A percentile compares a stretch with the other conserved stretches of the same genome.
Evolutionary conservation across 2,888 invertebrate genomes (phyloP).

Genomic region (Morpho achilles): DNA sequence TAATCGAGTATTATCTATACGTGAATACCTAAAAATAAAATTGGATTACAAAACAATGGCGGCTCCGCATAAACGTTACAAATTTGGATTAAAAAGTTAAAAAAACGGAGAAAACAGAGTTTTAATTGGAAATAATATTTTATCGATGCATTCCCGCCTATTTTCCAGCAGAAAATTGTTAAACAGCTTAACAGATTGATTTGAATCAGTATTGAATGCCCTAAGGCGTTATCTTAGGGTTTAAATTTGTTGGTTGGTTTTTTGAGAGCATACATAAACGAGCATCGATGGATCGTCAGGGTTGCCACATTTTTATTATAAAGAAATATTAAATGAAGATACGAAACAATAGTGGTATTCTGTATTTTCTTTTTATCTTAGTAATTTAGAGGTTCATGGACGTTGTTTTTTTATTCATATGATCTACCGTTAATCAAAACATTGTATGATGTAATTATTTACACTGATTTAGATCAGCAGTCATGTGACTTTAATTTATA

Average conservation of each 20-base stretch:
- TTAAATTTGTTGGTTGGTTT: slow-evolving; percentile 25
- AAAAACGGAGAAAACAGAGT: slow-evolving; percentile 46
- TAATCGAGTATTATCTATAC: no score
- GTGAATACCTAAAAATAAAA: no score
- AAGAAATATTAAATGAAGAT: no score
- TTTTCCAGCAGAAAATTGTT: slow-evolving; percentile 38
- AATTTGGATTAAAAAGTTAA: background rate
- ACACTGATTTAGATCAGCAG: no score
- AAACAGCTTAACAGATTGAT: slow-evolving; percentile 15
- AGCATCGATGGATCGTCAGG: slow-evolving; percentile 36
- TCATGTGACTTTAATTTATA: no score
- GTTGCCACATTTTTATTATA: background rate
- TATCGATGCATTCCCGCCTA: slow-evolving; percentile 62
- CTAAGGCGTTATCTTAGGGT: slow-evolving; percentile 25
- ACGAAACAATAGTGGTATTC: no score
- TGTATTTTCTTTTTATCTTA: no score
- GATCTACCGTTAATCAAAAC: no score
- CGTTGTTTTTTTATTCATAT: no score
- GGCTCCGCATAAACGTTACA: background rate
- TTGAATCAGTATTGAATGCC: slow-evolving; percentile 9
- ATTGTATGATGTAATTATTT: no score
- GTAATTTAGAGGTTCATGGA: no score
- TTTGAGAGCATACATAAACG: slow-evolving; percentile 24
- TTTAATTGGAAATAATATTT: slow-evolving; percentile 70
- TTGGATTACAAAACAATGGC: background rate